Percentiles rank a stretch among this genome's conserved stretches.
These are phyloP conservation scores for Cariama cristata DNA, from an alignment of 2,113 vertebrate species.

Conservation along the genomic window DNA sequence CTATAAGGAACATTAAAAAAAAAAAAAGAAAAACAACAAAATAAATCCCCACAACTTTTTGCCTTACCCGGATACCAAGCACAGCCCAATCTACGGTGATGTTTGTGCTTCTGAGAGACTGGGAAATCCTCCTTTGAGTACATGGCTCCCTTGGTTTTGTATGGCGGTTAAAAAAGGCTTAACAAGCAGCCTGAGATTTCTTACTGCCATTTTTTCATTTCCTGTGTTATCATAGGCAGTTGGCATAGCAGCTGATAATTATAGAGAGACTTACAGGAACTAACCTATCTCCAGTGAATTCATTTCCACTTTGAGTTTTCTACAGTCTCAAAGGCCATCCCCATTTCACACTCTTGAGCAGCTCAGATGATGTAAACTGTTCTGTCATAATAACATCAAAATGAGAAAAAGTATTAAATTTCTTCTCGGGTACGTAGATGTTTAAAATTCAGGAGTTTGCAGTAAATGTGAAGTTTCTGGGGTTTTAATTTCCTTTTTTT, in stretches of 20 bases:
- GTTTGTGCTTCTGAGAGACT: background rate
- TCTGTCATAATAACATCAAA: background rate
- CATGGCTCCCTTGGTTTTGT: background rate
- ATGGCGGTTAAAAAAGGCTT: background rate
- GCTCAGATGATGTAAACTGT: background rate
- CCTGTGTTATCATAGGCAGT: background rate
- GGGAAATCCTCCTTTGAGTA: background rate
- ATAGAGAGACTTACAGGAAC: background rate
- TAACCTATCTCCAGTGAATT: background rate
- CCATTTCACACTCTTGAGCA: background rate
- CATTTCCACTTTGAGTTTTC: background rate
- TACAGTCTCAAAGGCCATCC: background rate
- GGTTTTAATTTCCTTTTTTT: background rate
- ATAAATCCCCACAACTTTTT: background rate
- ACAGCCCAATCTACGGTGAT: background rate
- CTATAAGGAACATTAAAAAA: background rate
- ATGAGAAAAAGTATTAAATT: background rate
- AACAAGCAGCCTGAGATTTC: background rate
- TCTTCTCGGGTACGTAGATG: fast-evolving
- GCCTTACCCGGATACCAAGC: background rate
- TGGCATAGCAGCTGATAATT: background rate
- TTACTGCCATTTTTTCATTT: background rate
- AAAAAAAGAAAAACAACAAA: background rate
- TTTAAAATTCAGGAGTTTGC: background rate
- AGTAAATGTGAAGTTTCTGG: background rate